Conservation (phyloP, 2,797 vertebrate genomes). For the Gymnothorax javanicus region DNA sequence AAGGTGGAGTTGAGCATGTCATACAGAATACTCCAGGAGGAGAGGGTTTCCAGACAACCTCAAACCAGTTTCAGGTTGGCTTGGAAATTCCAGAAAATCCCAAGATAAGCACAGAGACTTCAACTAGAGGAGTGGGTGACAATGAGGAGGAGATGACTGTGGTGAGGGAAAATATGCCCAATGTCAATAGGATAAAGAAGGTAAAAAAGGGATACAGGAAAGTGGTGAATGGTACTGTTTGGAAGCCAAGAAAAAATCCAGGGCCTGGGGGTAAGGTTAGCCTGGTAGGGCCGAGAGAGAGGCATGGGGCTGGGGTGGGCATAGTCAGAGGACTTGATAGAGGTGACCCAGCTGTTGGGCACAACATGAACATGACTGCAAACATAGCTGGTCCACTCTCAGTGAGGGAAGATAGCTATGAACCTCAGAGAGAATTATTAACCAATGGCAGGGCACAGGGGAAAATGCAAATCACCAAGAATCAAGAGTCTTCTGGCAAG, state of each 20-base stretch:
- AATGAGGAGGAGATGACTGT: constrained; percentile 21
- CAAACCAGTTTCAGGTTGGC: constrained; percentile 34
- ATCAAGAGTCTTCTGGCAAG: not conserved
- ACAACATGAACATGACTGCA: constrained; percentile 5
- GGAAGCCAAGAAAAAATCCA: constrained; percentile 32
- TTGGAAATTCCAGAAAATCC: constrained; percentile 43
- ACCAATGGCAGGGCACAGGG: not conserved
- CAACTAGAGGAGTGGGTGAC: constrained; percentile 25
- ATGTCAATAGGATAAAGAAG: constrained; percentile 58
- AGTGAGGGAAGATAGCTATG: not conserved
- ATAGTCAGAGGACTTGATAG: not conserved
- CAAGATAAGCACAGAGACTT: not conserved
- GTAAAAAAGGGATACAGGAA: constrained; percentile 57
- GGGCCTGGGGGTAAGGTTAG: not conserved
- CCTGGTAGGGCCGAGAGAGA: not conserved
- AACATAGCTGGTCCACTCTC: not conserved
- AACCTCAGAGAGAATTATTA: not conserved
- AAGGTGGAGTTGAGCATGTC: constrained; percentile 31
- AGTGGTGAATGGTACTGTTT: constrained; percentile 45
- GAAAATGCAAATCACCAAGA: not conserved
- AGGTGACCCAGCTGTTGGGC: not conserved
- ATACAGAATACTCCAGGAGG: not conserved
- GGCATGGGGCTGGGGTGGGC: constrained; percentile 28
- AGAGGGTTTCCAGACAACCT: constrained; percentile 33
- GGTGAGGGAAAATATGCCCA: constrained; percentile 34